Base-by-base conservation (phyloP, 2,797 vertebrate species). In the Neosilurus mollespiculum region DNA sequence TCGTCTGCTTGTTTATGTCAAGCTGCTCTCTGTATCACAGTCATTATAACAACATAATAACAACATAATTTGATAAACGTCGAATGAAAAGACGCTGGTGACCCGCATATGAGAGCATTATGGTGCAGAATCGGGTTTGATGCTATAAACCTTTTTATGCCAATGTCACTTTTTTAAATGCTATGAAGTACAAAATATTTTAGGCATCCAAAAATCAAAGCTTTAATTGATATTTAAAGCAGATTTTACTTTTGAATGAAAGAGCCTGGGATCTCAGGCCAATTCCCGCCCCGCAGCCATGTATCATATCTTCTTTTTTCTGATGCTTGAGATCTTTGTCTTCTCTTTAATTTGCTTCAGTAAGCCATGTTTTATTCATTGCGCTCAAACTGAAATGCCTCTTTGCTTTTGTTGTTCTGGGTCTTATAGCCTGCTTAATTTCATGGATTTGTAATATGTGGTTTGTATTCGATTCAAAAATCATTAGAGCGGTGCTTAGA, bases 241-340 rank as follows among this genome's bases (percentile, higher is more conserved):
- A 20, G 53, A 56, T 93, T 93, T 93, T 86, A 93, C 93, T 93
- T 93, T 91, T 90, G 92, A 92, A 93, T 92, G 88, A 91, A 92
- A 88, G 87, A 89, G 90, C 90, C 88, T 85, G 51, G 76, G 83
- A 88, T 85, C 53, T 87, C 89, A 64, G 87, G 85, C 78, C 89
- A 90, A 93, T 93, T 92, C 87, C 86, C 61, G 24, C 66, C 82
- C 87, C 61, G 73, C 83, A 89, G 89, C 84, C 89, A 87, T 66
- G 58, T 82, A 78, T 84, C 61, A 66, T 82, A 84, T 81, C 76
- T 80, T 56, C 65, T 70, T 53, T 61, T 53, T 34, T 8, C 26
- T 72, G 76, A 70, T 80, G 80, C 67, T n/a, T n/a, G 56, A 59
- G 58, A 82, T 71, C 54, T 78, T 67, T 79, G 86, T 88, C 73